Evolutionary conservation across 2,797 vertebrate species (phyloP), one percentile per base, ranked within the genome.

Genomic region (Psittacula derbiana): DNA sequence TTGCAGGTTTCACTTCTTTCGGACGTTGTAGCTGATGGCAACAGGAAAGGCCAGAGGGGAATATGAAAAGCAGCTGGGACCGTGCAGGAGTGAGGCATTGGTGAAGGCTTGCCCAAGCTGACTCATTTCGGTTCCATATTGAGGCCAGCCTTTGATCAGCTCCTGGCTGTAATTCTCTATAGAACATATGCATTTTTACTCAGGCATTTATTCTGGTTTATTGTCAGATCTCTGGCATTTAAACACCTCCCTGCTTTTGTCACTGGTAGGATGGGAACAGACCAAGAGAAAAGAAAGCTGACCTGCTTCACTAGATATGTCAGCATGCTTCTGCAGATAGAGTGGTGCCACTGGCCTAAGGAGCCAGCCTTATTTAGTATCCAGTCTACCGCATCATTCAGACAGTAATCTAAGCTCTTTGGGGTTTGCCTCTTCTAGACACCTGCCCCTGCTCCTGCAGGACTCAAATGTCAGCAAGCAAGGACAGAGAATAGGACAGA

Each of bases 311-410:
- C 38, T 50, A 58, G 25, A 74, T 69, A 24, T 21, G 89, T 76
- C 25, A 44, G 41, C 31, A 67, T 75, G 84, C 19, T 40, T 46
- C 66, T 85, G 44, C 74, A 93, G 74, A 86, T 25, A 49, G 53
- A 83, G 69, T 33, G 43, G 14, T 80, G 91, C 72, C 38, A 49
- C 60, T 36, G 41, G 52, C 64, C 28, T 43, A 76, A 74, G 78
- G 23, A 89, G 41, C 6, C 74, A 79, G 79, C 57, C 60, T 86
- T 87, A 88, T 91, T 92, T 91, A 91, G 87, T n/a, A 91, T 61
- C 61, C 53, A 86, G 66, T 28, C 84, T 53, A 67, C 67, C 4
- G 0, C 69, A 70, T 76, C 86, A 15, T 60, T 86, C 50, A 70
- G 69, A 33, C 53, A 81, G 93, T 69, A 92, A 96, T 80, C 18